A percentile compares a stretch with the other conserved stretches of the same genome.
These are phyloP conservation scores for Dicaeum eximium DNA, from an alignment of 2,113 vertebrate species.

Conservation along the genomic window DNA sequence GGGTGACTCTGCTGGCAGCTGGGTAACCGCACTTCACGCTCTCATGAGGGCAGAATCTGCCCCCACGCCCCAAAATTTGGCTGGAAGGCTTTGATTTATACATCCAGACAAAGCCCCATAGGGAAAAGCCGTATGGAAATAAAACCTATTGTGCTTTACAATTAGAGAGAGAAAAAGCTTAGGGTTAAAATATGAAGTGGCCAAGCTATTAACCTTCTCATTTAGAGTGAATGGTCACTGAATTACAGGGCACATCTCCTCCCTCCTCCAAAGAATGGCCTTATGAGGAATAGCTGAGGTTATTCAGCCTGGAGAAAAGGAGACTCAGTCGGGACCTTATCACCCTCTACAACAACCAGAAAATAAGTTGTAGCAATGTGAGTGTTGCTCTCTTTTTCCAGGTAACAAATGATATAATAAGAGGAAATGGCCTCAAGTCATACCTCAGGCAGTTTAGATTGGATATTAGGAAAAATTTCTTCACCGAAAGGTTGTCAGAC, in stretches of 20 bases:
- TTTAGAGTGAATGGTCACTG: conserved; percentile 43
- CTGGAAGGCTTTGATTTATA: conserved; percentile 4
- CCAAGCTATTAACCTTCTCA: conserved; percentile 53
- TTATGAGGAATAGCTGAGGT: conserved; percentile 34
- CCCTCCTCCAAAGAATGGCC: conserved; percentile 5
- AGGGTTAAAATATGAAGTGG: conserved; percentile 15
- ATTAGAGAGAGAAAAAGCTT: neutral
- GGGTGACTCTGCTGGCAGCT: neutral
- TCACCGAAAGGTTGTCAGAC: neutral
- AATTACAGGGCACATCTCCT: conserved; percentile 25
- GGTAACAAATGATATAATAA: neutral
- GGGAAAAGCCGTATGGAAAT: neutral
- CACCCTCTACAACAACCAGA: neutral
- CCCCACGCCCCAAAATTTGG: neutral
- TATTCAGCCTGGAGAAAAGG: neutral
- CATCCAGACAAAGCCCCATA: neutral
- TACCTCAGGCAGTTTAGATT: neutral
- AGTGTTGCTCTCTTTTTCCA: neutral
- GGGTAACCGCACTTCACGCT: neutral
- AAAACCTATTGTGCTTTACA: neutral
- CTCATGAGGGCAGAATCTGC: neutral
- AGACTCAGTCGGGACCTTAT: neutral
- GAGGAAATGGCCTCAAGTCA: neutral
- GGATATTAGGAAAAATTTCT: neutral
- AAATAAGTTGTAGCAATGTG: neutral